Percentiles rank a stretch among this genome's conserved stretches.
These are phyloP conservation scores for Hemibagrus wyckioides DNA, from an alignment of 2,113 vertebrate genomes.

Conservation along the genomic window DNA sequence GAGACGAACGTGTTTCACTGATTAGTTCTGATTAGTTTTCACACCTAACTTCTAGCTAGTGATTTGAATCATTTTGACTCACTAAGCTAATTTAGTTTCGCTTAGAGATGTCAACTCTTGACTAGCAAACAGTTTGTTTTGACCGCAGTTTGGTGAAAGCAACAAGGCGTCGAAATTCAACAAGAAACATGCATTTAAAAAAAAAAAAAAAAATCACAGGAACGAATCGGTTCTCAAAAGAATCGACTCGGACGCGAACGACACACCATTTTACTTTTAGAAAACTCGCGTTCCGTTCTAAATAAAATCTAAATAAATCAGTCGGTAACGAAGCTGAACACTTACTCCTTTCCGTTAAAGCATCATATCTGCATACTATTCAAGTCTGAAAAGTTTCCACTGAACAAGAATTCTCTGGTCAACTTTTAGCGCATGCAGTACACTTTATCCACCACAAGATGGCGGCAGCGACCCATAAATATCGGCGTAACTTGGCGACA, in stretches of 20 bases:
- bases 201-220: too few relatives aligned
- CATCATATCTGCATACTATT: too few relatives aligned
- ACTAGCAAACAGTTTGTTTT: too few relatives aligned
- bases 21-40: neutral
- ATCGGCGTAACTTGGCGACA: neutral
- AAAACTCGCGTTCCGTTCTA: neutral
- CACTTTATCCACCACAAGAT: conserved; percentile 59
- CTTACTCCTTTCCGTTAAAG: too few relatives aligned
- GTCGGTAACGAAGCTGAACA: too few relatives aligned
- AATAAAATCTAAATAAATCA: neutral
- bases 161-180: too few relatives aligned
- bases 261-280: neutral
- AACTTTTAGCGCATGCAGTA: neutral
- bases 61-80: too few relatives aligned
- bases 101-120: too few relatives aligned
- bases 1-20: conserved; percentile 55
- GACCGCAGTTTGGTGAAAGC: too few relatives aligned
- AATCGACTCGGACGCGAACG: neutral
- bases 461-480: conserved; percentile 33
- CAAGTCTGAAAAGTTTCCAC: neutral
- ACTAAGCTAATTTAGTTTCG: too few relatives aligned
- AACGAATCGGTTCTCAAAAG: neutral
- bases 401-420: neutral
- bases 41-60: too few relatives aligned
- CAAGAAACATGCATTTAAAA: neutral